Percentiles rank a stretch among this genome's conserved stretches.
phyloP scores from a whole-genome alignment of 1,140 invertebrate genomes.

The Charaxes varanes region DNA sequence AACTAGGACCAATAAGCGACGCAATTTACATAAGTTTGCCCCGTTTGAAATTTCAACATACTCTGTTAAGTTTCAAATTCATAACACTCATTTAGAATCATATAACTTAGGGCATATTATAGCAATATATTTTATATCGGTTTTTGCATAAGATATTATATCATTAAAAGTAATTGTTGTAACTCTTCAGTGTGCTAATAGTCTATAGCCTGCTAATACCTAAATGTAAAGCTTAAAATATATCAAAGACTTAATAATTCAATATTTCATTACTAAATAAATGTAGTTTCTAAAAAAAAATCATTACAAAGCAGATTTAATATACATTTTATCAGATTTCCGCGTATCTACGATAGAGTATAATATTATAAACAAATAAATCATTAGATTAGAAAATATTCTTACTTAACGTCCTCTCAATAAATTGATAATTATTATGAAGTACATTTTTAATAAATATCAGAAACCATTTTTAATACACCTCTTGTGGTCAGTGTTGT shows the following conservation, averaged over 20 bases:
- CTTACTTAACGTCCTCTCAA: conserved; percentile 1
- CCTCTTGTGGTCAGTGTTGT: background rate
- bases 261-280: conserved; percentile 14
- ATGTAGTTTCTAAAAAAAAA: conserved; percentile 10
- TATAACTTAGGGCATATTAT: conserved; percentile 18
- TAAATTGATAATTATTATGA: conserved; percentile 5
- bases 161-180: conserved; percentile 13
- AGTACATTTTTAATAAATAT: conserved; percentile 3
- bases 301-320: conserved; percentile 3
- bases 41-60: conserved; percentile 15
- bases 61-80: conserved; percentile 13
- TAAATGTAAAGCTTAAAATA: conserved; percentile 1
- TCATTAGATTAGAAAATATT: background rate
- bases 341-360: conserved; percentile 8
- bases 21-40: conserved; percentile 19
- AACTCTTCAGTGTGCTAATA: conserved; percentile 17
- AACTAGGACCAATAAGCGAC: conserved; percentile 25
- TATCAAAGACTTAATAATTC: conserved; percentile 18
- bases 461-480: no score
- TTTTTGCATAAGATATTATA: conserved; percentile 19
- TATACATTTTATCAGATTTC: conserved; percentile 23
- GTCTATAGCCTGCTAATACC: conserved; percentile 16
- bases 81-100: conserved; percentile 12
- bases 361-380: background rate
- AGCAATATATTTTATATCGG: conserved; percentile 22